Conservation (phyloP, 2,113 vertebrate genomes). For the Chiloscyllium plagiosum region DNA sequence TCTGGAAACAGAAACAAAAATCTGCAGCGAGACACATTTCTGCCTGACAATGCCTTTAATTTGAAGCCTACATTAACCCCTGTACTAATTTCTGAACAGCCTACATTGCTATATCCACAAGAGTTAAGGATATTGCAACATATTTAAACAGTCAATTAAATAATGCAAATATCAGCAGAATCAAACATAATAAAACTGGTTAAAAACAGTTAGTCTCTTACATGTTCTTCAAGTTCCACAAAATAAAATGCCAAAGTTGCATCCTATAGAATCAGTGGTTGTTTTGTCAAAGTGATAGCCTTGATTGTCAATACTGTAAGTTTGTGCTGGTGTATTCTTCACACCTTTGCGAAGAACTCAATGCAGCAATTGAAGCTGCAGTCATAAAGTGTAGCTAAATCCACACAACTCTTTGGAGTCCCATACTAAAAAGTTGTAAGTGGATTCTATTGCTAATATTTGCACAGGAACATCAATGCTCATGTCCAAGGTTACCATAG, state of each 20-base stretch:
- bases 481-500: not conserved
- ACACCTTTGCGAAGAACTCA: not conserved
- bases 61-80: not conserved
- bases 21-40: not conserved
- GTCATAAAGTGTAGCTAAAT: not conserved
- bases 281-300: not conserved
- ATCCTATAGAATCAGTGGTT: not conserved
- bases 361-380: not conserved
- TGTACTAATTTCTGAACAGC: not conserved
- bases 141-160: not conserved
- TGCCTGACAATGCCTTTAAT: not conserved
- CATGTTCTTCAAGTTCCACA: not conserved
- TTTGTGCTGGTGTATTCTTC: not conserved
- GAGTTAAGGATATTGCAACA: not conserved
- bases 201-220: not conserved
- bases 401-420: not conserved
- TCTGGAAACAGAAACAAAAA: too few species aligned
- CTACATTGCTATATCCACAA: not conserved
- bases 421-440: not conserved
- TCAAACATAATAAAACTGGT: not conserved
- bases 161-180: not conserved
- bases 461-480: not conserved
- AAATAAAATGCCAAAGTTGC: not conserved
- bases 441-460: not conserved
- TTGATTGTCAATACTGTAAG: slow-evolving; percentile 1